Conservation (phyloP, 2,888 invertebrate genomes). For the Aphidoletes aphidimyza region DNA sequence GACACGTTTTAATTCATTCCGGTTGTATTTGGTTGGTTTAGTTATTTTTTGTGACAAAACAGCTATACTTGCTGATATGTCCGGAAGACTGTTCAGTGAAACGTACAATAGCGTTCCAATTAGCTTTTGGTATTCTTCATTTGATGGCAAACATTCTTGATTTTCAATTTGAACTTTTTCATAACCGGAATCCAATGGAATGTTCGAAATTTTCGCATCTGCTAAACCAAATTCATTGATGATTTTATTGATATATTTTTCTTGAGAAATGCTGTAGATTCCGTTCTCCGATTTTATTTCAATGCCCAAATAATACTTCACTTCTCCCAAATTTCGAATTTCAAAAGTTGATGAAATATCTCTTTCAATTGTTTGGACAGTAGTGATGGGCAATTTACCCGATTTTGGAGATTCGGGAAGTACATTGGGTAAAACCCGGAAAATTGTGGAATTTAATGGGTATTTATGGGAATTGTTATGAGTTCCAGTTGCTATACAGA, state of each 20-base stretch:
- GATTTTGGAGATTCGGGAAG: too few relatives aligned
- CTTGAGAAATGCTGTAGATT: constrained; percentile 56
- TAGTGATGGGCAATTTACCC: background rate
- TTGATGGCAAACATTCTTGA: background rate
- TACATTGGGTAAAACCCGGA: too few relatives aligned
- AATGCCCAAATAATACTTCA: background rate
- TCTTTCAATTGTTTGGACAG: background rate
- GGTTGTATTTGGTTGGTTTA: constrained; percentile 59
- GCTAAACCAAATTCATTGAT: constrained; percentile 57
- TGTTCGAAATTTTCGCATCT: constrained; percentile 2
- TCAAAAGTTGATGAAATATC: constrained; percentile 1
- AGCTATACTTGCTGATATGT: constrained; percentile 59
- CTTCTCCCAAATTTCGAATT: background rate
- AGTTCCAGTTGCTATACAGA: too few relatives aligned
- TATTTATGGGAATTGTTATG: too few relatives aligned
- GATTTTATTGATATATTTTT: constrained; percentile 57
- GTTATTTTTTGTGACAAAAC: constrained; percentile 60
- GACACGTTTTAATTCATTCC: constrained; percentile 60
- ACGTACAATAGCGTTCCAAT: constrained; percentile 59
- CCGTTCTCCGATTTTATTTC: constrained; percentile 52
- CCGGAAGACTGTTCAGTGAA: constrained; percentile 59
- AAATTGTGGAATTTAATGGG: too few relatives aligned
- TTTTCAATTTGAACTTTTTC: constrained; percentile 53
- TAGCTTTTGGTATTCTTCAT: constrained; percentile 56
- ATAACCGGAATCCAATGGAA: background rate